Evolutionary conservation across 2,113 vertebrate species (phyloP).

Genomic region (Nipponia nippon): DNA sequence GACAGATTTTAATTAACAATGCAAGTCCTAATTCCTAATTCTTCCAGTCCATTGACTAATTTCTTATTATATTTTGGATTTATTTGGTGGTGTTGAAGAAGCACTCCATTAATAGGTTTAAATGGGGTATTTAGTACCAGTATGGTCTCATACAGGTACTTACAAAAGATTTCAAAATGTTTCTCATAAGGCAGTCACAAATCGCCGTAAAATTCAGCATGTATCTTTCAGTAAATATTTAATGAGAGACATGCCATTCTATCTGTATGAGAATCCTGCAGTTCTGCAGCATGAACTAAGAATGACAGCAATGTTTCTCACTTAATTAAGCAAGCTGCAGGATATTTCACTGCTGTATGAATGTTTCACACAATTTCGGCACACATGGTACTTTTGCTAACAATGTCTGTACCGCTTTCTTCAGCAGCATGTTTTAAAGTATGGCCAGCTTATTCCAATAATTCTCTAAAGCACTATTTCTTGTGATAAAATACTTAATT

Average conservation of each 20-base stretch:
- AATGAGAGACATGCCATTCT: background rate
- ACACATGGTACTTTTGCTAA: background rate
- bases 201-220: background rate
- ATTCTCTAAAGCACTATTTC: background rate
- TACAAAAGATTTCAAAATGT: background rate
- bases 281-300: background rate
- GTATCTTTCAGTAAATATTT: background rate
- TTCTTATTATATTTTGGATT: background rate
- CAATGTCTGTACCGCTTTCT: background rate
- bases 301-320: background rate
- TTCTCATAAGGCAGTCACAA: background rate
- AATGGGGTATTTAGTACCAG: background rate
- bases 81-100: background rate
- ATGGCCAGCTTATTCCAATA: background rate
- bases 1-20: background rate
- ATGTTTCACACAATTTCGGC: background rate
- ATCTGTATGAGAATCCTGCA: background rate
- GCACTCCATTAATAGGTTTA: background rate
- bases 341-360: background rate
- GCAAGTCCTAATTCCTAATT: background rate
- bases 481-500: background rate
- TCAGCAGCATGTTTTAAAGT: background rate
- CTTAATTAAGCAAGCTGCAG: background rate
- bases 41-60: background rate
- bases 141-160: accelerated